Conservation (phyloP, 35 echinoderm and acorn worm genomes). For the Amphiura filiformis region DNA sequence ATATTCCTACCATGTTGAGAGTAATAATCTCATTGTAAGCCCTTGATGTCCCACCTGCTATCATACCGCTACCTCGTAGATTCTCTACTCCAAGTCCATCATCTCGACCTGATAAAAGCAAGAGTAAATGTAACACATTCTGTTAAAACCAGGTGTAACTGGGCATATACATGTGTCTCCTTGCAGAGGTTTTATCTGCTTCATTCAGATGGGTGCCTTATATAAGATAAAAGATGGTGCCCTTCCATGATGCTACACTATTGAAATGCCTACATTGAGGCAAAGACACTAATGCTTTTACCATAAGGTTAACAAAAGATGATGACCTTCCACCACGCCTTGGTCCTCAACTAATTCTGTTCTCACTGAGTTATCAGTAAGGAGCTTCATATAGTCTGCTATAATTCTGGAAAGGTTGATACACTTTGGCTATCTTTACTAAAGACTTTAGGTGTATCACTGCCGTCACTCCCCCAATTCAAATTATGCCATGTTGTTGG, state of each 20-base stretch:
- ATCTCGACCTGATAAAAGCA: constrained; percentile 71
- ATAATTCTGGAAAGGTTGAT: no score
- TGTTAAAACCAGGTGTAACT: no score
- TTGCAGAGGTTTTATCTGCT: no score
- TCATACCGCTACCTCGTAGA: constrained; percentile 88
- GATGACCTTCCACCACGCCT: no score
- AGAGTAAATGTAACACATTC: no score
- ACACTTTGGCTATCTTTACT: neutral
- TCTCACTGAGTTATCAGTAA: constrained; percentile 70
- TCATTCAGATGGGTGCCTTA: no score
- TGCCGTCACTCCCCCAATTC: neutral
- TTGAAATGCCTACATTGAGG: no score
- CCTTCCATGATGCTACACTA: no score
- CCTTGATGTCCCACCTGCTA: constrained; percentile 78
- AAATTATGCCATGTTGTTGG: neutral
- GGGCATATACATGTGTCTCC: no score
- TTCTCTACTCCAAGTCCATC: constrained; percentile 94
- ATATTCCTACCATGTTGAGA: constrained; percentile 62
- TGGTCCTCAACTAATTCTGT: constrained; percentile 82
- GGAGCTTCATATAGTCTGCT: constrained; percentile 91
- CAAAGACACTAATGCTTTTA: no score
- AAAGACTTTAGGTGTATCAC: neutral
- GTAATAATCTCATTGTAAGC: constrained; percentile 94
- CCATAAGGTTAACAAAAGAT: no score
- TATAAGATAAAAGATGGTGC: no score